Evolutionary conservation across 2,113 vertebrate genomes (phyloP).

Genomic region (Muntiacus muntjak): DNA sequence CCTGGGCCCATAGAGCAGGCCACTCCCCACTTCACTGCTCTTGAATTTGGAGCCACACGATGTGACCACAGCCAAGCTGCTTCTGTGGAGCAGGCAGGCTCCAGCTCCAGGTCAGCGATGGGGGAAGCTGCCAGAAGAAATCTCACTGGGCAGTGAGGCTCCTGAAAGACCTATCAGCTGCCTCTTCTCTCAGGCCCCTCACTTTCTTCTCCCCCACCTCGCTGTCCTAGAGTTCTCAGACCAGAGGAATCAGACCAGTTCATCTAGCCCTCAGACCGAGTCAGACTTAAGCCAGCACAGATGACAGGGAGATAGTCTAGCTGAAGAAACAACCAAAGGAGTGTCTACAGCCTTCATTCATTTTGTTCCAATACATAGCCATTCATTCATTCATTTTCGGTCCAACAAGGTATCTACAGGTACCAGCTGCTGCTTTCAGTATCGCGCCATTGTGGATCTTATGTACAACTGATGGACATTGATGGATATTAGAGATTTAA

Average conservation of each 20-base stretch:
- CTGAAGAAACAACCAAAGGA: neutral
- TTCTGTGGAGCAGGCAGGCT: neutral
- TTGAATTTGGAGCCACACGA: neutral
- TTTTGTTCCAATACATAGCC: neutral
- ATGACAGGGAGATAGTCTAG: neutral
- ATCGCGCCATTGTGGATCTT: neutral
- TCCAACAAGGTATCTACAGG: neutral
- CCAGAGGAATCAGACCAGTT: neutral
- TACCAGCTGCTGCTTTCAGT: neutral
- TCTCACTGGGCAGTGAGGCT: neutral
- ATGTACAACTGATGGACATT: neutral
- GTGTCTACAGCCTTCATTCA: neutral
- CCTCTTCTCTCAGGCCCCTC: neutral
- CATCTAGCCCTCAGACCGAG: neutral
- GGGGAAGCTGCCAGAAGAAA: constrained; percentile 5
- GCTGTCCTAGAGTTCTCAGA: neutral
- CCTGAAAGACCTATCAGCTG: neutral
- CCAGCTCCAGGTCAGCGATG: neutral
- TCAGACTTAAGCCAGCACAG: neutral
- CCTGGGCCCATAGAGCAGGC: neutral
- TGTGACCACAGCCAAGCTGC: neutral
- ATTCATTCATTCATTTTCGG: neutral
- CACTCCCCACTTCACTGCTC: neutral
- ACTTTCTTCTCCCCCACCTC: neutral
- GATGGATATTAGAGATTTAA: neutral